Evolutionary conservation across 2,797 vertebrate genomes (phyloP).

Genomic region (Mycteria americana): DNA sequence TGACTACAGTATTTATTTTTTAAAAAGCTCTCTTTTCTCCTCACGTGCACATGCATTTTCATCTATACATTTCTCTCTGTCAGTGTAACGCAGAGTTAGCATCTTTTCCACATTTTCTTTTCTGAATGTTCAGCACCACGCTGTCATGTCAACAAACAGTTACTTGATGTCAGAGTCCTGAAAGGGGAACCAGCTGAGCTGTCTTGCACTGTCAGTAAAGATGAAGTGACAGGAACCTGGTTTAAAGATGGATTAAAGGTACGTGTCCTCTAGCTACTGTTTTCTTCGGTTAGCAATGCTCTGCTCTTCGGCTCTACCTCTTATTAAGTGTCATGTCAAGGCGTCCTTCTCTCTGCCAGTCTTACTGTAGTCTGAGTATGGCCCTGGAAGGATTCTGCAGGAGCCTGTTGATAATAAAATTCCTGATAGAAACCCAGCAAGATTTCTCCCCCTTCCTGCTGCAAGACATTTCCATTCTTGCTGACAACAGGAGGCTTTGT

Average conservation of each 20-base stretch:
- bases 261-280: background rate
- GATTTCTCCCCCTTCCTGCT: background rate
- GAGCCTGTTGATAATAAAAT: background rate
- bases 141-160: slow-evolving; percentile 78
- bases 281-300: background rate
- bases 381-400: background rate
- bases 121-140: slow-evolving; percentile 67
- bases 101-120: background rate
- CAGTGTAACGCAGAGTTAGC: background rate
- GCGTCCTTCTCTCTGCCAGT: background rate
- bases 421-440: background rate
- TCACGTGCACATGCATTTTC: fast-evolving
- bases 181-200: slow-evolving; percentile 76
- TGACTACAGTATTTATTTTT: background rate
- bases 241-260: slow-evolving; percentile 88
- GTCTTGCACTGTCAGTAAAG: slow-evolving; percentile 79
- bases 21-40: background rate
- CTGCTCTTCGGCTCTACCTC: background rate
- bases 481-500: background rate
- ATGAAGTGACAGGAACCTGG: slow-evolving; percentile 81
- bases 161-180: slow-evolving; percentile 74
- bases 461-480: background rate
- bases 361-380: background rate
- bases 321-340: background rate
- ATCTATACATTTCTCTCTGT: background rate